Evolutionary conservation across 2,113 vertebrate species (phyloP), one percentile per base, ranked within the genome.

Genomic region (Colius striatus): DNA sequence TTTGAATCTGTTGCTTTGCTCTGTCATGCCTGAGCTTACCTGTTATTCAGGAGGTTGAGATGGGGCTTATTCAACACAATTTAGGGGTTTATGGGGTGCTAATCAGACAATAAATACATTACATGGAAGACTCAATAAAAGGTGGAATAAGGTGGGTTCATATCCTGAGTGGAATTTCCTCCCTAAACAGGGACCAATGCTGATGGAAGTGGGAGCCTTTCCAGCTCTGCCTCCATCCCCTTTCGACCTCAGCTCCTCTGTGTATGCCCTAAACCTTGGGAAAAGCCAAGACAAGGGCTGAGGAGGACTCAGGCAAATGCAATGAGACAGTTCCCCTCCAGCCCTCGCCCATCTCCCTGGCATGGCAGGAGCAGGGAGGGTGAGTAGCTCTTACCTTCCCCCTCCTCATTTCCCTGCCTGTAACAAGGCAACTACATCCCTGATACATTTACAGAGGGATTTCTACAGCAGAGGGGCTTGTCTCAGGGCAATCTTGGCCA

Each of bases 21-120:
- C 45, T 1, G 1, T 36, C 0, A 0, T n/a, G 19, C 66, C 34
- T 2, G 7, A 20, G 30, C 57, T 84, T 4, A 1, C 26, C 16
- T 41, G 7, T 13, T 3, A 48, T 72, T 51, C 1, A 1, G 19
- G 30, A 34, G 54, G 26, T 38, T 60, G 65, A 66, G 16, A 27
- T 0, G 2, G 38, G 29, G 21, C n/a, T 57, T 26, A 51, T 22
- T 20, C 47, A 53, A 19, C 54, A 22, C 29, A 34, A 14, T 5
- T 13, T 41, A 51, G 23, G 45, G 45, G 27, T 29, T 71, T 54
- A 34, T 27, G 6, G 58, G 47, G 29, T 11, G 19, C 21, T 54
- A 30, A 55, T 45, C 25, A 34, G 54, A n/a, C 10, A 20, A 83
- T 32, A 72, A 8, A 32, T 10, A 4, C 38, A 32, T 17, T 26